Conservation (phyloP, 53 echinoderm and acorn worm genomes). For the Holothuria scabra region DNA sequence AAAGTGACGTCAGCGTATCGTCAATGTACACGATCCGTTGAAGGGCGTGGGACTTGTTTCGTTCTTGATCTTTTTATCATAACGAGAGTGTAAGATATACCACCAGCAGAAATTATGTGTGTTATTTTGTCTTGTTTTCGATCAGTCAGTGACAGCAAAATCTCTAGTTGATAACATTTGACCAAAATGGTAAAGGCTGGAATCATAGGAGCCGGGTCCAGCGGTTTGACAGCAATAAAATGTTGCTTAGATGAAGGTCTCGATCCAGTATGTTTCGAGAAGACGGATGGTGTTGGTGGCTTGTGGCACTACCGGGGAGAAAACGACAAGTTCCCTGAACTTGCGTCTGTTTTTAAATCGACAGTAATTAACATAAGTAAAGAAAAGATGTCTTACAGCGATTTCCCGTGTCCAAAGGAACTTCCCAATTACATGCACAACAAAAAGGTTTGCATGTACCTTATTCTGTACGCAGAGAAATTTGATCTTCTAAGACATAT, state of each 20-base stretch:
- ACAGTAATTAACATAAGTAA: conserved; percentile 73
- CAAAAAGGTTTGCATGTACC: conserved; percentile 61
- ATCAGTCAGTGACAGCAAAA: no score
- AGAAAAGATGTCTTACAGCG: conserved; percentile 75
- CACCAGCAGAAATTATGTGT: no score
- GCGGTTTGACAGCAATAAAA: conserved; percentile 83
- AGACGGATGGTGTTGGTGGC: conserved; percentile 80
- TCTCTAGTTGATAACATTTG: no score
- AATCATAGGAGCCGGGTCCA: conserved; percentile 84
- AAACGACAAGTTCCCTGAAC: conserved; percentile 45
- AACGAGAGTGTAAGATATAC: no score
- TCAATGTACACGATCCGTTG: no score
- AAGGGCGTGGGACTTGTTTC: no score
- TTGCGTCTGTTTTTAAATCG: conserved; percentile 65
- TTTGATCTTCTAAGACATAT: conserved; percentile 59
- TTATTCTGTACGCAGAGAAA: conserved; percentile 52
- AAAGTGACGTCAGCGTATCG: no score
- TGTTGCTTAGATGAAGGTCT: conserved; percentile 83
- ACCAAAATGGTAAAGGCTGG: conserved; percentile 52
- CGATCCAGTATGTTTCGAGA: conserved; percentile 78
- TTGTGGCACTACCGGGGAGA: conserved; percentile 76
- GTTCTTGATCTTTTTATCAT: no score
- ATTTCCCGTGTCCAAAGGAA: conserved; percentile 83
- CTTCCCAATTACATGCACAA: conserved; percentile 94
- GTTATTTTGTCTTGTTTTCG: no score